These are phyloP conservation scores for Pristis pectinata DNA, from an alignment of 2,797 vertebrate species.

Conservation along the genomic window DNA sequence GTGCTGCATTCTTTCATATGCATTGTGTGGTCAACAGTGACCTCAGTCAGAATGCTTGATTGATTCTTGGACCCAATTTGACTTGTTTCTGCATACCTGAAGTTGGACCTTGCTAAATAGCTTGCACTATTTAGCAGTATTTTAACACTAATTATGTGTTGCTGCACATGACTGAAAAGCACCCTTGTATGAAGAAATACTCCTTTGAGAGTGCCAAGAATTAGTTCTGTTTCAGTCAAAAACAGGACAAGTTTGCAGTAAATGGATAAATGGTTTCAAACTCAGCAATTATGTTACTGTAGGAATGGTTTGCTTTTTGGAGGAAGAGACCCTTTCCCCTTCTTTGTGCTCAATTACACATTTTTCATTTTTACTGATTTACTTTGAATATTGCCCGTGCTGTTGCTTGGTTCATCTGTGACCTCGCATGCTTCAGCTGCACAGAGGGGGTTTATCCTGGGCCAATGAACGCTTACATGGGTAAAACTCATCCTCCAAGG, in stretches of 20 bases:
- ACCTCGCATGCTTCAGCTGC: not conserved
- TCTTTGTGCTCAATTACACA: not conserved
- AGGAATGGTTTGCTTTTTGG: not conserved
- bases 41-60: not conserved
- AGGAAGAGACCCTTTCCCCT: not conserved
- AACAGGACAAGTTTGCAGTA: conserved; percentile 14
- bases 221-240: not conserved
- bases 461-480: no score
- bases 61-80: not conserved
- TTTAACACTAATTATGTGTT: conserved; percentile 10
- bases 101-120: not conserved
- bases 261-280: conserved; percentile 9
- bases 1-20: not conserved
- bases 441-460: not conserved
- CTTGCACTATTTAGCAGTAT: conserved; percentile 8
- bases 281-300: not conserved
- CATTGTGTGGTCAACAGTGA: not conserved
- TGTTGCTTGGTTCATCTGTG: not conserved
- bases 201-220: not conserved
- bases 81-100: conserved; percentile 2
- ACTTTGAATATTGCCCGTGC: not conserved
- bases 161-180: conserved; percentile 30
- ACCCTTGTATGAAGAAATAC: conserved; percentile 16
- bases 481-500: not conserved
- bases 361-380: not conserved